Evolutionary conservation across 2,113 vertebrate species (phyloP).

Genomic region (Turnix velox): DNA sequence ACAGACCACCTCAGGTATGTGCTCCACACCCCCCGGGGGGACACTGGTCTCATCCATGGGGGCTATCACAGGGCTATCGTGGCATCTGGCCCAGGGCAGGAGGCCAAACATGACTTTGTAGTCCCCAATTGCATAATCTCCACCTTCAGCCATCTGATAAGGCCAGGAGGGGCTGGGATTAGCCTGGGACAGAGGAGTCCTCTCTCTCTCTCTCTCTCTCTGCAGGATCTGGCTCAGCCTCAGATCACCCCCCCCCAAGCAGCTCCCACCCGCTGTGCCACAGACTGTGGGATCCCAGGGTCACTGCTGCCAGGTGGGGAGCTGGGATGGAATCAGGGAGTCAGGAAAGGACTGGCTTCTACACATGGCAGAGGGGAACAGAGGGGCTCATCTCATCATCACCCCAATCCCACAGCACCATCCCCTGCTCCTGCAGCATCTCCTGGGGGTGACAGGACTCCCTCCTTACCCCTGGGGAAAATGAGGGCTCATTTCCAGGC

Average conservation of each 20-base stretch:
- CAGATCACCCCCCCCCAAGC: neutral
- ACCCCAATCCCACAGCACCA: neutral
- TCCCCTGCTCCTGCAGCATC: neutral
- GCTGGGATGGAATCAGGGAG: neutral
- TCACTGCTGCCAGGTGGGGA: too few species aligned
- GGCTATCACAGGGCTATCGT: neutral
- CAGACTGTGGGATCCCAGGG: slow-evolving; percentile 50
- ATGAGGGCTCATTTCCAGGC: neutral
- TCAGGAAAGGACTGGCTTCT: neutral
- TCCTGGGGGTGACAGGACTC: rapidly evolving
- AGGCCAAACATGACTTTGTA: slow-evolving; percentile 49
- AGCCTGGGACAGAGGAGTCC: slow-evolving; percentile 35
- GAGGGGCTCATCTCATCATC: rapidly evolving
- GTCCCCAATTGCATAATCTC: slow-evolving; percentile 65
- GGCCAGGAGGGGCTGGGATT: slow-evolving; percentile 19
- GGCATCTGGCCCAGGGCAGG: slow-evolving; percentile 17
- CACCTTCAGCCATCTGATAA: slow-evolving; percentile 69
- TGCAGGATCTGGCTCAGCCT: slow-evolving; percentile 15
- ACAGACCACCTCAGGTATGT: slow-evolving; percentile 1
- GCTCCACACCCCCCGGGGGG: neutral
- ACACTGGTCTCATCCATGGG: slow-evolving; percentile 18
- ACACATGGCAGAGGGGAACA: rapidly evolving
- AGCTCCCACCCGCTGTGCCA: neutral
- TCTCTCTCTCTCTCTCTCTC: slow-evolving; percentile 35
- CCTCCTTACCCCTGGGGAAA: neutral